These are phyloP conservation scores for Gonatopus flavifemur DNA, from an alignment of 1,140 invertebrate species.

Conservation along the genomic window DNA sequence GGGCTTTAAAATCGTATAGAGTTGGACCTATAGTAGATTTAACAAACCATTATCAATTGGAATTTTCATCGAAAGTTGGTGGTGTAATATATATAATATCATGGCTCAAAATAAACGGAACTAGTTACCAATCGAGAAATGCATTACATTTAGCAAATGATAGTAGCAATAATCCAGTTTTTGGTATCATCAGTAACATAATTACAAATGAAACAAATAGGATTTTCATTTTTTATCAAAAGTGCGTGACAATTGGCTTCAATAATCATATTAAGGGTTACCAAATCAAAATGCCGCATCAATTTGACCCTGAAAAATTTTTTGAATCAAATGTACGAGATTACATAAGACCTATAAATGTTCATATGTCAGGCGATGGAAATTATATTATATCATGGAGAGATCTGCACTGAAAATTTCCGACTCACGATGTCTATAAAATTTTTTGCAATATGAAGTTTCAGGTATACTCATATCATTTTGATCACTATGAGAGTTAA, in stretches of 20 bases:
- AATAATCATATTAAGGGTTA: background rate
- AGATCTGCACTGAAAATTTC: too few species aligned
- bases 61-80: background rate
- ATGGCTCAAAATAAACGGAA: background rate
- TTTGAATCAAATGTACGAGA: too few species aligned
- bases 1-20: background rate
- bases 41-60: background rate
- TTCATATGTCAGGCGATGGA: too few species aligned
- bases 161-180: constrained; percentile 3
- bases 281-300: too few species aligned
- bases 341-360: too few species aligned
- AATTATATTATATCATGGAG: too few species aligned
- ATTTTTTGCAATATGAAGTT: too few species aligned
- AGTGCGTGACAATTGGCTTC: background rate
- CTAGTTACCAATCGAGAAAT: background rate
- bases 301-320: too few species aligned
- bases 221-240: background rate
- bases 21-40: background rate
- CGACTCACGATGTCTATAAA: too few species aligned
- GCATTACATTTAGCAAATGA: constrained; percentile 1
- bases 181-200: background rate
- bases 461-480: too few species aligned
- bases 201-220: background rate
- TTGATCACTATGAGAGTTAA: too few species aligned
- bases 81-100: background rate